Evolutionary conservation across 2,113 vertebrate species (phyloP).

Genomic region (Tor tambroides): DNA sequence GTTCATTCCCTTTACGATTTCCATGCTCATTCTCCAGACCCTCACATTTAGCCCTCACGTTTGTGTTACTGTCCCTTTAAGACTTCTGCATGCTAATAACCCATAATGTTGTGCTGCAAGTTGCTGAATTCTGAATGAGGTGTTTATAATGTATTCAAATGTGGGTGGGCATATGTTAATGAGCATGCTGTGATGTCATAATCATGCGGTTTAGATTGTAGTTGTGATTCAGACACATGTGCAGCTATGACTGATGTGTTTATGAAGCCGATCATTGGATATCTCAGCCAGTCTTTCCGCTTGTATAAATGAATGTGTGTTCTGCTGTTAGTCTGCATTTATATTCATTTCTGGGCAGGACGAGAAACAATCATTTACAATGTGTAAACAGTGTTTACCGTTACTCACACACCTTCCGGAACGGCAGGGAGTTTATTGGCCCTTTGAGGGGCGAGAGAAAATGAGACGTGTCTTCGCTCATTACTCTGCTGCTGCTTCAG

Average conservation of each 20-base stretch:
- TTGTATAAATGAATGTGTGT: not conserved
- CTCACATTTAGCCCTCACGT: not conserved
- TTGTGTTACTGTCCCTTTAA: not conserved
- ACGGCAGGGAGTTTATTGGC: slow-evolving; percentile 15
- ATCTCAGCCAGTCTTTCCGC: not conserved
- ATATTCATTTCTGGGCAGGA: slow-evolving; percentile 20
- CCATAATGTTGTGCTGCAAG: not conserved
- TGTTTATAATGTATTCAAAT: not conserved
- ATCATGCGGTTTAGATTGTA: not conserved
- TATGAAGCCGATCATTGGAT: slow-evolving; percentile 39
- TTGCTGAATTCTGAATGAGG: not conserved
- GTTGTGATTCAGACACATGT: too few species aligned
- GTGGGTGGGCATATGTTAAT: not conserved
- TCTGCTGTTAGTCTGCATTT: slow-evolving; percentile 26
- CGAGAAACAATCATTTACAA: slow-evolving; percentile 33
- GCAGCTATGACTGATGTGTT: not conserved
- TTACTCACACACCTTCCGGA: slow-evolving; percentile 27
- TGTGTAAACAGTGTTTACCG: slow-evolving; percentile 45
- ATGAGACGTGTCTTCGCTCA: slow-evolving; percentile 22
- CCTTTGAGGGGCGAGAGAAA: slow-evolving; percentile 22
- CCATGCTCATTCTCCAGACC: not conserved
- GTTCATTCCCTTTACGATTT: not conserved
- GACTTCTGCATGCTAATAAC: not conserved
- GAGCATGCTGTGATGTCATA: not conserved
- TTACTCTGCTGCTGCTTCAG: slow-evolving; percentile 35